Conservation (phyloP, 2,888 invertebrate genomes). For the Slavum lentiscoides region DNA sequence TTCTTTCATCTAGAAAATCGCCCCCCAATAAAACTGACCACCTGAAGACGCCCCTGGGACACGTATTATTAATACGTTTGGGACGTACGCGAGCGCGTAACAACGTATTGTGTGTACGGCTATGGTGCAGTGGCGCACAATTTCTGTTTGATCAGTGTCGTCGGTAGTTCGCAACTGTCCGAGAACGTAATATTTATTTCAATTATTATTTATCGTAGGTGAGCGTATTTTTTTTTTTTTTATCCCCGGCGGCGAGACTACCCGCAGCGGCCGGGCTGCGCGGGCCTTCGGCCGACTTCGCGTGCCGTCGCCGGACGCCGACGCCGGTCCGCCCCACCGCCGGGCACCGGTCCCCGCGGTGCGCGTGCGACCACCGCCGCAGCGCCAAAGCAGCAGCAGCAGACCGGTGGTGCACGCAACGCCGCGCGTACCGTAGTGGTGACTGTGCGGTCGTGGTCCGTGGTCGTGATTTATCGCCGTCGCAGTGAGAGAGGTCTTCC, state of each 20-base stretch:
- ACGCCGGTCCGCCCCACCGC: neutral
- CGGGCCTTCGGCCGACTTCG: slow-evolving; percentile 12
- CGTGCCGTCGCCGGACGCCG: slow-evolving; percentile 29
- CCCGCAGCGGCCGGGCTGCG: neutral
- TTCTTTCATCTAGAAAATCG: no score
- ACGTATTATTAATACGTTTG: no score
- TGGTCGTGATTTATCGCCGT: neutral
- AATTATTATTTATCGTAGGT: neutral
- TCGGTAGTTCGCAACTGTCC: no score
- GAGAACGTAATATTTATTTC: neutral
- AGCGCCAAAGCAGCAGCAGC: neutral
- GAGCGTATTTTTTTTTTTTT: neutral
- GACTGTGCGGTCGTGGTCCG: slow-evolving; percentile 13
- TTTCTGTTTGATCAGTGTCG: no score
- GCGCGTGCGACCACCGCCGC: slow-evolving; percentile 20
- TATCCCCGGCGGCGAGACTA: neutral
- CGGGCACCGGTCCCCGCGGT: slow-evolving; percentile 18
- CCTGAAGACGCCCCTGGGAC: no score
- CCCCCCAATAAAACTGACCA: no score
- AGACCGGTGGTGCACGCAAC: slow-evolving; percentile 7
- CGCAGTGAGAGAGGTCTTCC: neutral
- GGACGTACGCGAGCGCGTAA: no score
- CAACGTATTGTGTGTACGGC: no score
- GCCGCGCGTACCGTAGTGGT: slow-evolving; percentile 14
- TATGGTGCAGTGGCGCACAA: no score